A percentile compares a stretch with the other conserved stretches of the same genome.
Conservation (phyloP, 1,140 invertebrate genomes). For the Ptiloglossa arizonensis region DNA sequence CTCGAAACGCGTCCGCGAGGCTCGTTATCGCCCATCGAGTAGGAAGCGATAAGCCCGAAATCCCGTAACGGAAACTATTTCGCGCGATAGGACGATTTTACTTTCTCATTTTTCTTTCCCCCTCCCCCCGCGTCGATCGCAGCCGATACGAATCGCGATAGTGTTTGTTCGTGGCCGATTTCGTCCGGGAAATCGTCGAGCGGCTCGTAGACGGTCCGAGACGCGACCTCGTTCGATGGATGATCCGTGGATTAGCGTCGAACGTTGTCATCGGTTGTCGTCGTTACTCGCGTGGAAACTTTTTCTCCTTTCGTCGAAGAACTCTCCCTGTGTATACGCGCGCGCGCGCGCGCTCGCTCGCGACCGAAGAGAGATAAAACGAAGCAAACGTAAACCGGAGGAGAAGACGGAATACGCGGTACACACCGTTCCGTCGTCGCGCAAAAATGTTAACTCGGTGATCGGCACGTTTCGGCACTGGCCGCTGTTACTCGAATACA, state of each 20-base stretch:
- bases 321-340: conserved; percentile 5
- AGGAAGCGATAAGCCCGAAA: background rate
- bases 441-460: conserved; percentile 25
- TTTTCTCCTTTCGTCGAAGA: background rate
- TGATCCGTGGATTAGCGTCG: background rate
- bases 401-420: conserved; percentile 30
- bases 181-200: too few relatives aligned
- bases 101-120: too few relatives aligned
- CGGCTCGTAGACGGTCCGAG: too few relatives aligned
- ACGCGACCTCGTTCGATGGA: too few relatives aligned
- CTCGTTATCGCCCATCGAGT: background rate
- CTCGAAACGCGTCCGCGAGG: background rate
- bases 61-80: background rate
- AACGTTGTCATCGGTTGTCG: background rate
- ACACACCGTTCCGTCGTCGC: conserved; percentile 16
- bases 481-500: conserved; percentile 41
- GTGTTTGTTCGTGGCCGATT: too few relatives aligned
- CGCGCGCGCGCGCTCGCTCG: conserved; percentile 3
- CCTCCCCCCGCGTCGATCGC: too few relatives aligned
- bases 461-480: conserved; percentile 42
- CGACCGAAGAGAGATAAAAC: too few relatives aligned
- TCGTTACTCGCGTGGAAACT: conserved; percentile 2
- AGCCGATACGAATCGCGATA: too few relatives aligned
- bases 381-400: too few relatives aligned
- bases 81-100: too few relatives aligned